Percentiles rank a stretch among this genome's conserved stretches.
Evolutionary conservation across 2,797 vertebrate genomes (phyloP).

Genomic region (Argya squamiceps): DNA sequence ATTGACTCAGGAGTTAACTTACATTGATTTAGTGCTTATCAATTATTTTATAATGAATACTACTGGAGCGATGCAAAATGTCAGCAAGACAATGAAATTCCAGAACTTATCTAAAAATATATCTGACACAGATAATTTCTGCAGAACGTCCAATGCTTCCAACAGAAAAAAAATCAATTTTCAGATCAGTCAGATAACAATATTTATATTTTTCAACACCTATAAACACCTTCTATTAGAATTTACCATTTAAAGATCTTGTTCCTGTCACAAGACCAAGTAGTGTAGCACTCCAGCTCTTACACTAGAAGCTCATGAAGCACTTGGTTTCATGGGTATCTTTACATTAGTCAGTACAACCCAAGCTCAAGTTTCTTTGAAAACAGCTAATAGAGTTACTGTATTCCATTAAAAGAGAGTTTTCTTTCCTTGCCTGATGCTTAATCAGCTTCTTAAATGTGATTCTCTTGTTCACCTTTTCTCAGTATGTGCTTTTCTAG

Average conservation of each 20-base stretch:
- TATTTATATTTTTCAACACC: background rate
- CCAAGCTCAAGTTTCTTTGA: background rate
- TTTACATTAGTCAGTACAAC: background rate
- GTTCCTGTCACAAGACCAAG: background rate
- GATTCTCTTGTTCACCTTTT: background rate
- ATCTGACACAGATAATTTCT: background rate
- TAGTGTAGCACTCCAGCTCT: background rate
- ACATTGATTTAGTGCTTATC: background rate
- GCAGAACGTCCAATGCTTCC: background rate
- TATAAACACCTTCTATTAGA: background rate
- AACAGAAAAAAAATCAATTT: background rate
- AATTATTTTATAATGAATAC: background rate
- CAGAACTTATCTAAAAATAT: background rate
- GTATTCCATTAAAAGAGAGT: constrained; percentile 2
- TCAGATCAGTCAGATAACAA: background rate
- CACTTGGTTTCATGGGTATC: background rate
- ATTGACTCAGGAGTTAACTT: background rate
- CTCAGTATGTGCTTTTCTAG: background rate
- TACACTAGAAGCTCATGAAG: background rate
- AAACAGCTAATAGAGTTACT: background rate
- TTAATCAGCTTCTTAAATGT: background rate
- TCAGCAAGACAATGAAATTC: background rate
- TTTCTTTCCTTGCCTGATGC: constrained; percentile 11
- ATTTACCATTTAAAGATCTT: background rate
- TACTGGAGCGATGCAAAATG: background rate